Conservation (phyloP, 2,888 invertebrate genomes). For the Caenorhabditis sp. region DNA sequence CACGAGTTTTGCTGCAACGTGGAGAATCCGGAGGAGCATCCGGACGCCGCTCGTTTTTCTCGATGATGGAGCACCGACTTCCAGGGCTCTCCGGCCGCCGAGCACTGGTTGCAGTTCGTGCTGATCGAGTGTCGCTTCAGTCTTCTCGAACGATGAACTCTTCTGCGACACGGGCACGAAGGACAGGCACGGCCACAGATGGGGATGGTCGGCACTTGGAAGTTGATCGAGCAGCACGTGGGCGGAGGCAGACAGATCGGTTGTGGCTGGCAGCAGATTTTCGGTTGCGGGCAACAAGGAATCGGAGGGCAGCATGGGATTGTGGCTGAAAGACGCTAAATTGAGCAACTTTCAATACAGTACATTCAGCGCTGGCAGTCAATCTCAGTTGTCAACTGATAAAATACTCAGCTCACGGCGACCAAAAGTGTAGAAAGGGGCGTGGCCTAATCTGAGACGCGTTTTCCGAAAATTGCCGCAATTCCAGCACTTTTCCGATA, state of each 20-base stretch:
- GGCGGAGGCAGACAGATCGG: constrained; percentile 36
- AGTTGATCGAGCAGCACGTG: constrained; percentile 38
- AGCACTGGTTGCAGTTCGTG: constrained; percentile 32
- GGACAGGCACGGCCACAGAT: constrained; percentile 52
- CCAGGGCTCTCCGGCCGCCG: constrained; percentile 46
- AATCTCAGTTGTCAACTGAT: too few relatives aligned
- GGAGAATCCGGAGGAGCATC: constrained; percentile 32
- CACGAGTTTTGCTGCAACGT: constrained; percentile 39
- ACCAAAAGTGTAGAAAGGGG: too few relatives aligned
- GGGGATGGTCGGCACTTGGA: constrained; percentile 46
- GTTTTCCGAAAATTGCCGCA: too few relatives aligned
- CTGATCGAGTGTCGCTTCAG: constrained; percentile 38
- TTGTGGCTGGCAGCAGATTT: constrained; percentile 52
- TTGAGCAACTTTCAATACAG: too few relatives aligned
- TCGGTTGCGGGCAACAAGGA: constrained; percentile 55
- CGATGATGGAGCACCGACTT: constrained; percentile 21
- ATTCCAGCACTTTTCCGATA: too few relatives aligned
- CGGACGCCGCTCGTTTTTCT: constrained; percentile 29
- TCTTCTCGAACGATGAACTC: constrained; percentile 30
- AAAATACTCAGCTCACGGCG: too few relatives aligned
- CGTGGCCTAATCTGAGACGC: too few relatives aligned
- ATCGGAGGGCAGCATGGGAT: constrained; percentile 53
- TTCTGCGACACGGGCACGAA: constrained; percentile 47
- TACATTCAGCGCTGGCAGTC: too few relatives aligned
- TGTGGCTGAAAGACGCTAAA: constrained; percentile 33